These are phyloP conservation scores for Cataglyphis altisquamis DNA, from an alignment of 2,888 invertebrate genomes.

Conservation along the genomic window DNA sequence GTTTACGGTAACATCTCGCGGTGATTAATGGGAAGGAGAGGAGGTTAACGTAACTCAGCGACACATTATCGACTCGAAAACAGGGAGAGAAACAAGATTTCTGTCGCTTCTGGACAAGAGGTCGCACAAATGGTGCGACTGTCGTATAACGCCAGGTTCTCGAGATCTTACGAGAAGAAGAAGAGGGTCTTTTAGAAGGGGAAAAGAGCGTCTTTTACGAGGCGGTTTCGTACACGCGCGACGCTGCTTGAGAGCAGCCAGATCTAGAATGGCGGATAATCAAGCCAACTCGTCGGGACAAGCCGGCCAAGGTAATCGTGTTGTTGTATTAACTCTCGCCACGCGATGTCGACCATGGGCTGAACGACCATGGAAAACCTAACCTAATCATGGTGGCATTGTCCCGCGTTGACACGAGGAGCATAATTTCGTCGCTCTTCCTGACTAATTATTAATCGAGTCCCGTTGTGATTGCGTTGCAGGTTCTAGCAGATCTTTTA, in stretches of 20 bases:
- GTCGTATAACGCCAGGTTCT: slow-evolving; percentile 76
- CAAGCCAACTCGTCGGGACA: slow-evolving; percentile 90
- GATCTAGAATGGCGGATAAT: slow-evolving; percentile 90
- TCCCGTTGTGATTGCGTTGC: slow-evolving; percentile 36
- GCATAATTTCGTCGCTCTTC: not conserved
- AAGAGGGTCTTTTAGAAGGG: slow-evolving; percentile 78
- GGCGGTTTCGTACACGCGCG: slow-evolving; percentile 63
- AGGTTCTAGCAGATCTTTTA: slow-evolving; percentile 83
- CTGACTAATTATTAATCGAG: not conserved
- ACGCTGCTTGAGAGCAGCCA: slow-evolving; percentile 49
- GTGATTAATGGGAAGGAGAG: not conserved
- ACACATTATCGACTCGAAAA: not conserved
- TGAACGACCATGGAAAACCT: slow-evolving; percentile 57
- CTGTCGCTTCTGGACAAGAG: slow-evolving; percentile 39
- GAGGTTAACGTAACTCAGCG: not conserved
- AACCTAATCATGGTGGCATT: slow-evolving; percentile 62
- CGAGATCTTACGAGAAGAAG: slow-evolving; percentile 78
- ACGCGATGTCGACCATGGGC: not conserved
- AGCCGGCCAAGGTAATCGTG: slow-evolving; percentile 86
- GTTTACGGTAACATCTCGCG: slow-evolving; percentile 50
- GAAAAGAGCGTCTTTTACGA: slow-evolving; percentile 78
- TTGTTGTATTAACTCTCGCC: not conserved
- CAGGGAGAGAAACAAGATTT: not conserved
- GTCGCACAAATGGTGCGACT: slow-evolving; percentile 77
- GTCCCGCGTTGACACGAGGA: slow-evolving; percentile 10